Evolutionary conservation across 2,797 vertebrate species (phyloP).

Genomic region (Margarornis squamiger): DNA sequence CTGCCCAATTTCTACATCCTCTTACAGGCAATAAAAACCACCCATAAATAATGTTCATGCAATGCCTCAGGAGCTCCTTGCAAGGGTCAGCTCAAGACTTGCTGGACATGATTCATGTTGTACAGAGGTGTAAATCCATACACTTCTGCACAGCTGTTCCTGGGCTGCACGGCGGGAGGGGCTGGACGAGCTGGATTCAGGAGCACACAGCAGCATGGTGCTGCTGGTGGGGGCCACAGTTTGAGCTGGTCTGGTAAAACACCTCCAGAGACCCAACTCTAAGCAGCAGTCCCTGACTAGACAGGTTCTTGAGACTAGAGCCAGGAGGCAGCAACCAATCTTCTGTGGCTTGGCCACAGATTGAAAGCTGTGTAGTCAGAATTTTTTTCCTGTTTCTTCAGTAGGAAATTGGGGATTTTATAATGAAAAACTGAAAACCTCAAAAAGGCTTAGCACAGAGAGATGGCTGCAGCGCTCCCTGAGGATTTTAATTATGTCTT

Average conservation of each 20-base stretch:
- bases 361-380: fast-evolving
- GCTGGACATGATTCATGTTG: not conserved
- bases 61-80: not conserved
- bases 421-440: not conserved
- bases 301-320: not conserved
- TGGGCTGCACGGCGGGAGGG: not conserved
- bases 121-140: not conserved
- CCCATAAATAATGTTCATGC: conserved; percentile 16
- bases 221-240: fast-evolving
- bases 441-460: not conserved
- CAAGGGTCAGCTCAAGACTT: not conserved
- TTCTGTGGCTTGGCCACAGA: not conserved
- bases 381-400: not conserved
- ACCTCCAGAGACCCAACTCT: not conserved
- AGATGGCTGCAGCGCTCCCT: not conserved
- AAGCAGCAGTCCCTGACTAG: not conserved
- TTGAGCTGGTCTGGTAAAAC: not conserved
- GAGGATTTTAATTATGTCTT: not conserved
- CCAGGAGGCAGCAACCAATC: not conserved
- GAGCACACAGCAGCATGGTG: not conserved
- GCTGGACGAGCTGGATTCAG: not conserved
- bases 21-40: conserved; percentile 38
- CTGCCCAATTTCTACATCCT: conserved; percentile 26
- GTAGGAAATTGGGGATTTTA: not conserved
- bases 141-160: not conserved